Percentiles rank a stretch among this genome's conserved stretches.
phyloP scores from a whole-genome alignment of 2,113 vertebrate genomes.

The Amphiprion percula region DNA sequence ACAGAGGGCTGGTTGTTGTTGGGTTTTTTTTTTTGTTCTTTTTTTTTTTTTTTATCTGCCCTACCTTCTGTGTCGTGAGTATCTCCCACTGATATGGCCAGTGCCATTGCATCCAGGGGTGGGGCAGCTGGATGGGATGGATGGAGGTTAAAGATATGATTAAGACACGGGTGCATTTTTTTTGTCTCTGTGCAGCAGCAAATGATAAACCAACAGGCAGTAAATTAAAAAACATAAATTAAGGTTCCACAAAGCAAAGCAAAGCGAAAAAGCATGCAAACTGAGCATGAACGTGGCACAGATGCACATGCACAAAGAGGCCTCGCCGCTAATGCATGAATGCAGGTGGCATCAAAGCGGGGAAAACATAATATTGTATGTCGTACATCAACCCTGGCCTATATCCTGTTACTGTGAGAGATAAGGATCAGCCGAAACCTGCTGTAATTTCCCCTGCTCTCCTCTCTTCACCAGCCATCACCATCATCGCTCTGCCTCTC shows the following conservation, averaged over 20 bases:
- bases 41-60: conserved; percentile 68
- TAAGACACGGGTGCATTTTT: conserved; percentile 65
- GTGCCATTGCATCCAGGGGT: conserved; percentile 97
- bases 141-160: conserved; percentile 81
- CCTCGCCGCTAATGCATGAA: conserved; percentile 47
- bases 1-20: conserved; percentile 50
- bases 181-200: conserved; percentile 62
- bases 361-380: conserved; percentile 69
- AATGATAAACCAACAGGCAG: conserved; percentile 46
- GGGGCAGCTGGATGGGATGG: conserved; percentile 91
- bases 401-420: conserved; percentile 77
- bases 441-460: conserved; percentile 79
- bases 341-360: conserved; percentile 66
- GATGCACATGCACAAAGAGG: conserved; percentile 56
- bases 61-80: conserved; percentile 97
- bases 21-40: not conserved
- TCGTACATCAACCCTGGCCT: conserved; percentile 78
- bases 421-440: conserved; percentile 76
- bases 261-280: conserved; percentile 58
- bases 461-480: conserved; percentile 59
- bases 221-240: conserved; percentile 21
- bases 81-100: conserved; percentile 96
- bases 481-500: not conserved
- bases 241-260: conserved; percentile 51
- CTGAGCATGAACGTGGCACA: conserved; percentile 41